phyloP scores from a whole-genome alignment of 2,113 vertebrate species.

The Phoenicopterus ruber region DNA sequence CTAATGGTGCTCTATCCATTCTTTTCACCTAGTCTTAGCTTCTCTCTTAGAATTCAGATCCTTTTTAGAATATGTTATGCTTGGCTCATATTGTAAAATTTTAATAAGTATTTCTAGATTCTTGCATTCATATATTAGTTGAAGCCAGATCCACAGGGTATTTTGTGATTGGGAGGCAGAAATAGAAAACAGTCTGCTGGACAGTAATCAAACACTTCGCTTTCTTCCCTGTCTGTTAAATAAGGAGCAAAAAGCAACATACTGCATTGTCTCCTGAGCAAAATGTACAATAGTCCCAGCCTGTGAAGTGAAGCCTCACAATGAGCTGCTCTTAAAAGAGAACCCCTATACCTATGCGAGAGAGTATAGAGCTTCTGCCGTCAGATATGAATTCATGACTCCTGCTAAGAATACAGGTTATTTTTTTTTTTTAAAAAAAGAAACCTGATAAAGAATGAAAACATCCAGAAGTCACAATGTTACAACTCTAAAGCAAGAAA shows the following conservation, averaged over 20 bases:
- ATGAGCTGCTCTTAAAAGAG: background rate
- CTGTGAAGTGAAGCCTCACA: background rate
- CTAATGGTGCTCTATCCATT: fast-evolving
- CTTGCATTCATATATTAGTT: background rate
- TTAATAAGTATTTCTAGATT: background rate
- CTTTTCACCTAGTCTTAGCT: background rate
- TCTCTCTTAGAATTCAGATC: background rate
- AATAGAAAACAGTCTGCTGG: background rate
- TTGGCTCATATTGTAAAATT: background rate
- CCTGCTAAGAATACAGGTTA: background rate
- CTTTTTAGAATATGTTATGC: background rate
- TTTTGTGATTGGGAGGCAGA: background rate
- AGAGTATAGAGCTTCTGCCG: background rate
- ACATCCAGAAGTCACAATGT: background rate
- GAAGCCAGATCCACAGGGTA: background rate
- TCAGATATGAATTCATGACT: background rate
- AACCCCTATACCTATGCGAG: background rate
- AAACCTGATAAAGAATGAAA: background rate
- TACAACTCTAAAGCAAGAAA: background rate
- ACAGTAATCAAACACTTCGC: background rate
- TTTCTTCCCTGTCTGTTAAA: background rate
- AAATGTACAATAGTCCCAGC: background rate
- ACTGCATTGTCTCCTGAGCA: background rate
- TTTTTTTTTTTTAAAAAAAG: background rate
- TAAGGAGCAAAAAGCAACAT: background rate